Conservation (phyloP, 2,888 invertebrate species). For the Cataglyphis altisquamis region DNA sequence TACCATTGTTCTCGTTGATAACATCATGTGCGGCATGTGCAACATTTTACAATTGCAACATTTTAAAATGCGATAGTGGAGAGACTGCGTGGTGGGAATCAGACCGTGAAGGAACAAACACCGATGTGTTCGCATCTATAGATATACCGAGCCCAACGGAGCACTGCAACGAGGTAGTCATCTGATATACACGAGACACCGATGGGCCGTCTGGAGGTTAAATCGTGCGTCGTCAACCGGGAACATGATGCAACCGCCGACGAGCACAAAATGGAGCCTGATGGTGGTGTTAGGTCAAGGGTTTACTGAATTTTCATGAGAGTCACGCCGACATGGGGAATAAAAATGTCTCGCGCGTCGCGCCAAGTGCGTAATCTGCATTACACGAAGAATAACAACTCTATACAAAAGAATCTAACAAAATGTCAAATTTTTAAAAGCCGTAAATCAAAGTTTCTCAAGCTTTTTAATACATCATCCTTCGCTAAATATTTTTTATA, state of each 20-base stretch:
- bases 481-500: neutral
- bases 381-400: constrained; percentile 30
- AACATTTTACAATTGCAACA: constrained; percentile 11
- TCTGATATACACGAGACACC: constrained; percentile 72
- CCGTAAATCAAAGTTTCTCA: neutral
- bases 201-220: constrained; percentile 73
- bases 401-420: neutral
- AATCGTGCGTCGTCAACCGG: constrained; percentile 70
- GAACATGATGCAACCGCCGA: constrained; percentile 57
- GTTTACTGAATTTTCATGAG: constrained; percentile 71
- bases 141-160: constrained; percentile 67
- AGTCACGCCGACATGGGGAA: constrained; percentile 38
- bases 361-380: constrained; percentile 49
- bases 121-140: constrained; percentile 59
- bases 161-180: constrained; percentile 63
- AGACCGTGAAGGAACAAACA: constrained; percentile 73
- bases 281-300: constrained; percentile 67
- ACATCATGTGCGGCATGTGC: constrained; percentile 29
- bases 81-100: constrained; percentile 67
- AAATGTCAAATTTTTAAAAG: constrained; percentile 8
- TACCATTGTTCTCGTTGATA: constrained; percentile 15
- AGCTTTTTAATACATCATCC: neutral
- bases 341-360: constrained; percentile 42
- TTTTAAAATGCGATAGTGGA: constrained; percentile 64
- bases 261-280: constrained; percentile 50